Conservation (phyloP, 2,888 invertebrate species). For the Strigamia crassipes region DNA sequence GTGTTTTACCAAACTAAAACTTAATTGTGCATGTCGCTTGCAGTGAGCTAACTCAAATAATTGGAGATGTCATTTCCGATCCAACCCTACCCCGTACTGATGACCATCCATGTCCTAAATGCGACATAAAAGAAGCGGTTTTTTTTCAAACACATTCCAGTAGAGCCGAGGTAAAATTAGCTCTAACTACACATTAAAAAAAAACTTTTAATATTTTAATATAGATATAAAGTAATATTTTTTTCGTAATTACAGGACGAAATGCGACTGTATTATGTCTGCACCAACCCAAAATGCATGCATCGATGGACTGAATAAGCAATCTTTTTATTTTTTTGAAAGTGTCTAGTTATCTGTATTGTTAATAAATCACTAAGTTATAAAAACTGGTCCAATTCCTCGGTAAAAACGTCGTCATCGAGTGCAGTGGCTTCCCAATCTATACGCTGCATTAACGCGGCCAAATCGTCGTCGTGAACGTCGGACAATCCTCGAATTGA, state of each 20-base stretch:
- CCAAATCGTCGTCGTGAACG: neutral
- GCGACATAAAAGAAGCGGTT: conserved; percentile 91
- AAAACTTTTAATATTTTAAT: too few species aligned
- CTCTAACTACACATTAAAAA: too few species aligned
- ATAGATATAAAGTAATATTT: neutral
- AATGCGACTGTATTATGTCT: conserved; percentile 96
- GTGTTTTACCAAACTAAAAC: conserved; percentile 20
- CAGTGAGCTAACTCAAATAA: conserved; percentile 95
- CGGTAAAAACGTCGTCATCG: conserved; percentile 7
- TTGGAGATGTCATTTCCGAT: conserved; percentile 96
- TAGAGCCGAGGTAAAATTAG: conserved; percentile 74
- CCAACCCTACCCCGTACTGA: conserved; percentile 97
- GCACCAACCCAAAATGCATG: conserved; percentile 86
- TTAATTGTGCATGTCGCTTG: conserved; percentile 46
- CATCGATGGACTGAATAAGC: conserved; percentile 92
- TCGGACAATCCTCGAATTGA: conserved; percentile 15
- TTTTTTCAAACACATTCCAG: conserved; percentile 98
- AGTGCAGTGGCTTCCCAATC: neutral
- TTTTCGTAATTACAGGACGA: conserved; percentile 69
- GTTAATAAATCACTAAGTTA: neutral
- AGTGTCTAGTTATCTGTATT: neutral
- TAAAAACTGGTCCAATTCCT: neutral
- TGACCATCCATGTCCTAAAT: conserved; percentile 97
- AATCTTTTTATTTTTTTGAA: neutral
- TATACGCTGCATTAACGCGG: neutral